These are phyloP conservation scores for Amphipoea oculea DNA, from an alignment of 2,888 invertebrate genomes.

Conservation along the genomic window DNA sequence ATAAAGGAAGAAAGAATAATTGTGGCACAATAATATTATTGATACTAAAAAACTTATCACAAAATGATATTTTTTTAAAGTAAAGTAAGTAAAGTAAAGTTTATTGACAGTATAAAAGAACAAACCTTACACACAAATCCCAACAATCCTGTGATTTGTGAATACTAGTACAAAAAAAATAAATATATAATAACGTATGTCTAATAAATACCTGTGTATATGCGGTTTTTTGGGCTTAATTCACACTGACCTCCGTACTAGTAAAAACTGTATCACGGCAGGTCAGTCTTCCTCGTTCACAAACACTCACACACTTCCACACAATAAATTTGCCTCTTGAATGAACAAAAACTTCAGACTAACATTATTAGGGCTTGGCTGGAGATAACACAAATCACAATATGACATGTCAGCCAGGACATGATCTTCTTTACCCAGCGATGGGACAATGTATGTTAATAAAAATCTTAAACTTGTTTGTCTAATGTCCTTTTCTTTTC, in stretches of 20 bases:
- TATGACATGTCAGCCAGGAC: neutral
- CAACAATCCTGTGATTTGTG: no score
- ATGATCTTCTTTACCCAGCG: neutral
- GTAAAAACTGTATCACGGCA: no score
- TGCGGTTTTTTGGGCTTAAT: no score
- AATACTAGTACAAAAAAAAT: no score
- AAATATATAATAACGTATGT: no score
- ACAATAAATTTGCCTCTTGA: neutral
- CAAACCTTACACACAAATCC: no score
- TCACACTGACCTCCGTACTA: no score
- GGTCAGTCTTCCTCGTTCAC: no score
- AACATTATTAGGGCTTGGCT: neutral
- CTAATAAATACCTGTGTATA: no score
- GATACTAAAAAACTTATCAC: neutral
- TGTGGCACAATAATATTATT: neutral
- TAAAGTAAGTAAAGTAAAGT: no score
- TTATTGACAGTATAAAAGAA: no score
- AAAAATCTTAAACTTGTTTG: slow-evolving; percentile 26
- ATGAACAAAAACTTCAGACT: neutral
- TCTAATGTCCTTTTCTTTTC: slow-evolving; percentile 4
- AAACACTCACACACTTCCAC: no score
- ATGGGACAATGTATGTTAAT: neutral
- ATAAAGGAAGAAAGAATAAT: neutral
- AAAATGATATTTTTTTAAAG: neutral
- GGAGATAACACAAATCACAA: neutral